These are phyloP conservation scores for Lissocephala sabroskyi DNA, from an alignment of 2,888 invertebrate species.

Conservation along the genomic window DNA sequence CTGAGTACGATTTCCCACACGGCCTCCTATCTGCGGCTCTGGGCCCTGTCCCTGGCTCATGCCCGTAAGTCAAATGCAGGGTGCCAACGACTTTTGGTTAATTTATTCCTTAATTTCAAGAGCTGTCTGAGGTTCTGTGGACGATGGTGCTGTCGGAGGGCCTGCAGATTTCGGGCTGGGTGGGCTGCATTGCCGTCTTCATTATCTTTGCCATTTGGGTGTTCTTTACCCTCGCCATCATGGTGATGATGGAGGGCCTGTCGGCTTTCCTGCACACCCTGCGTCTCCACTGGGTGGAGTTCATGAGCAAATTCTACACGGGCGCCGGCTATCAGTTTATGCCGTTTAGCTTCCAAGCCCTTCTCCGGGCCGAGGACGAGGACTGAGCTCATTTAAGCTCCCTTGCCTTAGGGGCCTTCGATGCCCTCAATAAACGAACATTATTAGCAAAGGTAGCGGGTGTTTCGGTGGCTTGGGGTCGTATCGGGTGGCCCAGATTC, in stretches of 20 bases:
- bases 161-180: conserved; percentile 77
- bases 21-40: conserved; percentile 95
- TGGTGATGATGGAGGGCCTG: conserved; percentile 99
- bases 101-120: conserved; percentile 72
- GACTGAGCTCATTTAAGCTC: conserved; percentile 37
- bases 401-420: too few species aligned
- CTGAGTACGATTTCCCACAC: conserved; percentile 97
- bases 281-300: conserved; percentile 98
- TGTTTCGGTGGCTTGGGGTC: conserved; percentile 6
- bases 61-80: conserved; percentile 80
- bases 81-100: not conserved
- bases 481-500: not conserved
- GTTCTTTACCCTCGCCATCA: conserved; percentile 91
- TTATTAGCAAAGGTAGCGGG: conserved; percentile 28
- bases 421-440: conserved; percentile 29
- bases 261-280: conserved; percentile 99
- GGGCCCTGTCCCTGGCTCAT: conserved; percentile 97
- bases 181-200: conserved; percentile 85
- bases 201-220: conserved; percentile 94
- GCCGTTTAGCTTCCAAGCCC: conserved; percentile 87
- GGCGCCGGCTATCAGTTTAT: conserved; percentile 87
- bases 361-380: conserved; percentile 77
- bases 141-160: conserved; percentile 91
- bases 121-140: conserved; percentile 93
- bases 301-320: conserved; percentile 95